These are phyloP conservation scores for Drosophila kokeensis DNA, from an alignment of 2,888 invertebrate genomes.

Conservation along the genomic window DNA sequence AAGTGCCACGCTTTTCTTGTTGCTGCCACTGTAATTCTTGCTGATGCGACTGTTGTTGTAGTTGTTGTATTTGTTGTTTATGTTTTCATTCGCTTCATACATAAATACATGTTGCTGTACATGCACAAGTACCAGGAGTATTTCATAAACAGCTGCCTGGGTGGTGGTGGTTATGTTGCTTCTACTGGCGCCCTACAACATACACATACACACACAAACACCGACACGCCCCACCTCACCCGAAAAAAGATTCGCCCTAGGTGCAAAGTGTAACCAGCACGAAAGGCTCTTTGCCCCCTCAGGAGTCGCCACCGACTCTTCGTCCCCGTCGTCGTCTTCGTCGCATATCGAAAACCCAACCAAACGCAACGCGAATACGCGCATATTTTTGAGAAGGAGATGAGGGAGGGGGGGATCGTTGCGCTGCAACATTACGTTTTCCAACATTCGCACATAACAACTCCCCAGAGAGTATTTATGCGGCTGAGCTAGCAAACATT, in stretches of 20 bases:
- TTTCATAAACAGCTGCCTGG: constrained; percentile 78
- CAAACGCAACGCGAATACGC: constrained; percentile 60
- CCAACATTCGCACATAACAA: constrained; percentile 70
- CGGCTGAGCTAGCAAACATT: constrained; percentile 68
- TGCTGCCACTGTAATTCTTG: constrained; percentile 35
- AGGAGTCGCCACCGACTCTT: constrained; percentile 32
- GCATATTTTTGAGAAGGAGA: constrained; percentile 40
- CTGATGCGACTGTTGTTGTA: constrained; percentile 12
- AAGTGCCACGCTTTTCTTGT: constrained; percentile 66
- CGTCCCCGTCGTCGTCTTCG: constrained; percentile 3
- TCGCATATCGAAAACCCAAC: constrained; percentile 41
- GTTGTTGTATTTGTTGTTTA: constrained; percentile 60
- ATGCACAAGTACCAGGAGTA: constrained; percentile 70
- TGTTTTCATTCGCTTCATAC: constrained; percentile 78
- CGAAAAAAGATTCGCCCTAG: constrained; percentile 48
- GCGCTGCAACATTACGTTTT: constrained; percentile 52
- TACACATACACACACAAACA: neutral
- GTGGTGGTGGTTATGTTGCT: constrained; percentile 48
- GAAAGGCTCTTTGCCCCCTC: constrained; percentile 38
- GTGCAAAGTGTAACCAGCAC: constrained; percentile 59
- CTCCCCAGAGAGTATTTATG: constrained; percentile 79
- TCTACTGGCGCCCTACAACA: constrained; percentile 17
- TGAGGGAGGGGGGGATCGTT: neutral
- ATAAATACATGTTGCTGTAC: constrained; percentile 75
- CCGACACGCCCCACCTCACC: constrained; percentile 1